Percentiles rank a stretch among this genome's conserved stretches.
Conservation (phyloP, 1,140 invertebrate genomes). For the Dolichoris vasculosae region DNA sequence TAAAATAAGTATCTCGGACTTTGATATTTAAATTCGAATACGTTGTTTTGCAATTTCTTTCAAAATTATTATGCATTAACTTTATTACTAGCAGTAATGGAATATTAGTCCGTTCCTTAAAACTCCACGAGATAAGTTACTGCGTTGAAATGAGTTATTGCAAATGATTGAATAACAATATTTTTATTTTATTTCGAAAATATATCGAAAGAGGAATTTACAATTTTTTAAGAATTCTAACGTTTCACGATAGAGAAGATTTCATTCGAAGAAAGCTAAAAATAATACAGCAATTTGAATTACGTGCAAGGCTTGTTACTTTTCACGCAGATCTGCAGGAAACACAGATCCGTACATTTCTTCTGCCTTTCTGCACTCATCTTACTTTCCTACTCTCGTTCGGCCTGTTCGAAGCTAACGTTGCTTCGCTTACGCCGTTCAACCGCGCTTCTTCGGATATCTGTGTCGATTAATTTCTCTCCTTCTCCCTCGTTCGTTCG, state of each 20-base stretch:
- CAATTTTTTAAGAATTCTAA: not conserved
- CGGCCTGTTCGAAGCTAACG: not conserved
- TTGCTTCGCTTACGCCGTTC: not conserved
- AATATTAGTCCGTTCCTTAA: not conserved
- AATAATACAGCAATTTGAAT: not conserved
- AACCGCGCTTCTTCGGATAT: conserved; percentile 1
- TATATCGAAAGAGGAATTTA: not conserved
- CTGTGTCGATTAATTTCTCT: conserved; percentile 1
- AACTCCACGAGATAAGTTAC: not conserved
- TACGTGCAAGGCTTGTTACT: not conserved
- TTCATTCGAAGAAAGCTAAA: not conserved
- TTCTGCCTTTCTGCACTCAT: not conserved
- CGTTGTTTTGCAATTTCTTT: not conserved
- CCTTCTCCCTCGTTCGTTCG: not conserved
- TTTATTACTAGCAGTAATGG: not conserved
- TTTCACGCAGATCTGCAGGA: not conserved
- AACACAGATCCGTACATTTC: not conserved
- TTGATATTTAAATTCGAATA: not conserved
- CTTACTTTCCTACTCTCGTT: not conserved
- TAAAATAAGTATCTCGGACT: not conserved
- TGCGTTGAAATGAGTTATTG: not conserved
- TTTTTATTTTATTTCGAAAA: not conserved
- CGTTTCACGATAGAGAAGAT: too few species aligned
- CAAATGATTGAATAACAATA: not conserved
- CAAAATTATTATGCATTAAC: not conserved